Evolutionary conservation across 2,888 invertebrate genomes (phyloP).

Genomic region (Xiphydria camelus): DNA sequence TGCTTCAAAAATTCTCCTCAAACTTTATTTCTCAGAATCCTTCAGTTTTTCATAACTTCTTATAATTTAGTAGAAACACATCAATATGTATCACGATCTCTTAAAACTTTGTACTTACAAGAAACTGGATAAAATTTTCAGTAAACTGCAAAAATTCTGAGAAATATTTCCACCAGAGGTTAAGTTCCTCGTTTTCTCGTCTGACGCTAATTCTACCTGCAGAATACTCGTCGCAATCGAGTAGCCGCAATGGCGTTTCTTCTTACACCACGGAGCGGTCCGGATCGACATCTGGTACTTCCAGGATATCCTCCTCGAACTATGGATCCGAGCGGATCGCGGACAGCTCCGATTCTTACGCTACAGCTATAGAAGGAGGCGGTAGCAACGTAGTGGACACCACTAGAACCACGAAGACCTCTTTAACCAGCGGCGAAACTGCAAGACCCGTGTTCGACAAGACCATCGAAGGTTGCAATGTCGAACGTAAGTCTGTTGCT

Average conservation of each 20-base stretch:
- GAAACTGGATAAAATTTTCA: too few species aligned
- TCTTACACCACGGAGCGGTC: constrained; percentile 48
- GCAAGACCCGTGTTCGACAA: constrained; percentile 74
- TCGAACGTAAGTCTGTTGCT: constrained; percentile 85
- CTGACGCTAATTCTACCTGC: constrained; percentile 25
- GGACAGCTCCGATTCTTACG: constrained; percentile 42
- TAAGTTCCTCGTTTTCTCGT: too few species aligned
- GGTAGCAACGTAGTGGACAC: constrained; percentile 26
- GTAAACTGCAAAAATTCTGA: too few species aligned
- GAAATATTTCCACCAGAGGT: too few species aligned
- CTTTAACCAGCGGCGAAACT: constrained; percentile 50
- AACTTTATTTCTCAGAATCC: too few species aligned
- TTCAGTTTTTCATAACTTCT: too few species aligned
- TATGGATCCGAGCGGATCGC: constrained; percentile 35
- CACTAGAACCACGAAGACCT: constrained; percentile 32
- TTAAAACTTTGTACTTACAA: too few species aligned
- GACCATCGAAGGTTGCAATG: constrained; percentile 75
- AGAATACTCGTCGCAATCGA: constrained; percentile 55
- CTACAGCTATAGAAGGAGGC: constrained; percentile 27
- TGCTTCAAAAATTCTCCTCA: too few species aligned
- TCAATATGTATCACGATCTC: too few species aligned
- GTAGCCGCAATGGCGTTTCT: constrained; percentile 47
- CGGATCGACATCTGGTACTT: constrained; percentile 28
- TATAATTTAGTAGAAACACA: too few species aligned
- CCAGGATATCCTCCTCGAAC: constrained; percentile 34